Conservation (phyloP, 2,113 vertebrate species). For the Carlito syrichta region DNA sequence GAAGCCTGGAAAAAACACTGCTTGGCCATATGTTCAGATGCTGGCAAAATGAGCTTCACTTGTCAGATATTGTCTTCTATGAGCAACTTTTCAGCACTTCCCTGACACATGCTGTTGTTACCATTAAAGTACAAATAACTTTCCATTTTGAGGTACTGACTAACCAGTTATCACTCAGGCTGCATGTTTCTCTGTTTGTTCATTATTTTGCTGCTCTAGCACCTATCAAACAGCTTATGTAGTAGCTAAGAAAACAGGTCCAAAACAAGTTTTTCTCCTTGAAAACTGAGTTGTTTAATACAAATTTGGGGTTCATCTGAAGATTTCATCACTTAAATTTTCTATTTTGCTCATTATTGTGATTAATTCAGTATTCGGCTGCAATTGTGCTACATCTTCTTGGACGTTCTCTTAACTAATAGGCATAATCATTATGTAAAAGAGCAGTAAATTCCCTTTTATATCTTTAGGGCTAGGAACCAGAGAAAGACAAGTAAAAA, state of each 20-base stretch:
- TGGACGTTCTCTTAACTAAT: background rate
- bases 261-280: background rate
- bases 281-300: background rate
- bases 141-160: background rate
- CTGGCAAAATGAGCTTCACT: constrained; percentile 52
- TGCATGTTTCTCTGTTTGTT: background rate
- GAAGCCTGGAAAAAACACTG: constrained; percentile 66
- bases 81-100: constrained; percentile 50
- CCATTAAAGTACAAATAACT: constrained; percentile 29
- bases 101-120: constrained; percentile 31
- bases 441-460: background rate
- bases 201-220: background rate
- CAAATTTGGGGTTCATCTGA: background rate
- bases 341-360: background rate
- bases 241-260: background rate
- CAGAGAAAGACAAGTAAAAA: background rate
- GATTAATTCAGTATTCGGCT: background rate
- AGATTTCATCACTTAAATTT: background rate
- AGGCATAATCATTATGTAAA: background rate
- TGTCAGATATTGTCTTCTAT: constrained; percentile 65
- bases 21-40: constrained; percentile 67
- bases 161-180: background rate
- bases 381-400: background rate
- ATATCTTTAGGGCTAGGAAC: background rate
- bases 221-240: background rate